These are phyloP conservation scores for Ochlodes sylvanus DNA, from an alignment of 2,888 invertebrate genomes.

Conservation along the genomic window DNA sequence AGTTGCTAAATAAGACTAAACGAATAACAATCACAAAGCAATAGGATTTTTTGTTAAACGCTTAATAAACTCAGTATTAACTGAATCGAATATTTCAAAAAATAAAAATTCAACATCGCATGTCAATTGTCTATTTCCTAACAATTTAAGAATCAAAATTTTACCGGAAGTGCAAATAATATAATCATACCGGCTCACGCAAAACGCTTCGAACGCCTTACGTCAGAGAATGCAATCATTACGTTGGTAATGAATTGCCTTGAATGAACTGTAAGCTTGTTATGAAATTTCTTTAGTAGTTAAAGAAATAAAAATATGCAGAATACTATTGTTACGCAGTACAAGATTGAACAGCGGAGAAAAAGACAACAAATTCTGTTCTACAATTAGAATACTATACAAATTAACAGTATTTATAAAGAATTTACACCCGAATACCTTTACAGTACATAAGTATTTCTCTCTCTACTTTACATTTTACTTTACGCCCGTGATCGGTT, in stretches of 20 bases:
- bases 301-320: neutral
- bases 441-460: too few relatives aligned
- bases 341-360: too few relatives aligned
- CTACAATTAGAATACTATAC: too few relatives aligned
- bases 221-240: slow-evolving; percentile 15
- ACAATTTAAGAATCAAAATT: slow-evolving; percentile 14
- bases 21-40: neutral
- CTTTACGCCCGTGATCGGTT: too few relatives aligned
- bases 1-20: neutral
- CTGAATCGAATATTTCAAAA: neutral
- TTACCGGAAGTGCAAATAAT: slow-evolving; percentile 7
- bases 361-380: too few relatives aligned
- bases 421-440: too few relatives aligned
- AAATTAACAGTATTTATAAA: too few relatives aligned
- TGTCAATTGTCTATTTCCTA: neutral
- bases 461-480: too few relatives aligned
- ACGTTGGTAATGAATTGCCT: neutral
- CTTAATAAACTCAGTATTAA: neutral
- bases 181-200: slow-evolving; percentile 15
- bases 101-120: neutral
- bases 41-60: neutral
- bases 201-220: slow-evolving; percentile 5
- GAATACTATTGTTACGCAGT: neutral
- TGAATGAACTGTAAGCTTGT: neutral
- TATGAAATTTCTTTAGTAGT: neutral